phyloP scores from a whole-genome alignment of 2,113 vertebrate species.

The Psittacara wagleri region DNA sequence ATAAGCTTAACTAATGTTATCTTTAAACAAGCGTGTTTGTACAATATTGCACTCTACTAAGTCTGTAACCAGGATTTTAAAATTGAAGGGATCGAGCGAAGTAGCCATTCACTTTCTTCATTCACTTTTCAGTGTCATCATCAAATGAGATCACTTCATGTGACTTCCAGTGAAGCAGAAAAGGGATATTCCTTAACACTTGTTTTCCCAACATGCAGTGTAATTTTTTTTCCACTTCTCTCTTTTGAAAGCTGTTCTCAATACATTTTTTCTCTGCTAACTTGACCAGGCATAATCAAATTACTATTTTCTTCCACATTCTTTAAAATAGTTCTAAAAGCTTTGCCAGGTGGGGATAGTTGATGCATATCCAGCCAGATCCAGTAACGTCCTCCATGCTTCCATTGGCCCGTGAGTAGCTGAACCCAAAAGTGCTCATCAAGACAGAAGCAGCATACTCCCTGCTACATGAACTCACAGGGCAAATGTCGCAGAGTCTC shows the following conservation, averaged over 20 bases:
- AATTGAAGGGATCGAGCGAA: not conserved
- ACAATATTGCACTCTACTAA: not conserved
- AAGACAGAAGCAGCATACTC: not conserved
- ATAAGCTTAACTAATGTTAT: constrained; percentile 18
- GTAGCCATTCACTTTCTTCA: not conserved
- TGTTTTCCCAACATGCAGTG: not conserved
- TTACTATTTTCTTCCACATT: not conserved
- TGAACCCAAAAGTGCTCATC: not conserved
- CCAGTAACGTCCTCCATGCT: not conserved
- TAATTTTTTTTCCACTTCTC: not conserved
- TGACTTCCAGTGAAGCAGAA: not conserved
- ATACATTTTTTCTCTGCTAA: not conserved
- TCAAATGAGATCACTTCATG: not conserved
- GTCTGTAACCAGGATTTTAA: not conserved
- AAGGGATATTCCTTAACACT: not conserved
- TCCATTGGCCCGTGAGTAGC: not conserved
- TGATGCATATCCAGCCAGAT: not conserved
- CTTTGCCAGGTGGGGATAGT: not conserved
- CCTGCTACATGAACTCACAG: not conserved
- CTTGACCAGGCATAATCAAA: not conserved
- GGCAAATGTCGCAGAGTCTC: not conserved
- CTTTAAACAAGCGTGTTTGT: constrained; percentile 14
- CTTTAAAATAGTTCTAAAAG: not conserved
- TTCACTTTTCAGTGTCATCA: not conserved
- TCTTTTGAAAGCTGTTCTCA: not conserved